Evolutionary conservation across 2,113 vertebrate genomes (phyloP).

Genomic region (Pteronura brasiliensis): DNA sequence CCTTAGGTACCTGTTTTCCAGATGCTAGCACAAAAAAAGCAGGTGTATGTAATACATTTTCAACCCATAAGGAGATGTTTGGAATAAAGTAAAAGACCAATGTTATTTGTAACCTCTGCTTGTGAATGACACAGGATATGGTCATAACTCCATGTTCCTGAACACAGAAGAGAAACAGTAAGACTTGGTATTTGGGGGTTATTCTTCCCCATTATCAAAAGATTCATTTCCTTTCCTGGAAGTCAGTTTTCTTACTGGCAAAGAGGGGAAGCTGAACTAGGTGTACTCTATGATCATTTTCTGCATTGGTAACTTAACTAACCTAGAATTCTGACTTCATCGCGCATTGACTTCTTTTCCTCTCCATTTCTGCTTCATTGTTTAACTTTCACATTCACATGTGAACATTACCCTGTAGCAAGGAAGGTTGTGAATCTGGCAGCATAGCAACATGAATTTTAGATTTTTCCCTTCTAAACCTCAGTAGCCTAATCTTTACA

Average conservation of each 20-base stretch:
- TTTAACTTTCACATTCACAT: background rate
- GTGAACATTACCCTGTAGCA: background rate
- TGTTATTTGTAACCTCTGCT: background rate
- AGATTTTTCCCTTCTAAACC: background rate
- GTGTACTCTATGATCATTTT: background rate
- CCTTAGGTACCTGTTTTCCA: background rate
- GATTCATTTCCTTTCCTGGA: background rate
- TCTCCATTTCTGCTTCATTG: background rate
- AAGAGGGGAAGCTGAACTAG: background rate
- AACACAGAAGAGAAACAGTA: background rate
- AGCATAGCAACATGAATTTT: background rate
- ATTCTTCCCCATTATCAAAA: background rate
- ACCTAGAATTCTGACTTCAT: background rate
- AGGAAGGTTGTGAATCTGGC: background rate
- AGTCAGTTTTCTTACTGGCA: background rate
- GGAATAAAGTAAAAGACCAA: background rate
- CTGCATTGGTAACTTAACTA: background rate
- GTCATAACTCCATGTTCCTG: background rate
- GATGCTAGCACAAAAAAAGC: background rate
- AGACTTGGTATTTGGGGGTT: background rate
- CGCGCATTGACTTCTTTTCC: background rate
- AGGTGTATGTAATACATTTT: background rate
- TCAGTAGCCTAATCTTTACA: slow-evolving; percentile 1
- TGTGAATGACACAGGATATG: background rate
- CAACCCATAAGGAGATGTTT: background rate